phyloP scores from a whole-genome alignment of 1,140 invertebrate species.

The Lamellibrachia luymesi region DNA sequence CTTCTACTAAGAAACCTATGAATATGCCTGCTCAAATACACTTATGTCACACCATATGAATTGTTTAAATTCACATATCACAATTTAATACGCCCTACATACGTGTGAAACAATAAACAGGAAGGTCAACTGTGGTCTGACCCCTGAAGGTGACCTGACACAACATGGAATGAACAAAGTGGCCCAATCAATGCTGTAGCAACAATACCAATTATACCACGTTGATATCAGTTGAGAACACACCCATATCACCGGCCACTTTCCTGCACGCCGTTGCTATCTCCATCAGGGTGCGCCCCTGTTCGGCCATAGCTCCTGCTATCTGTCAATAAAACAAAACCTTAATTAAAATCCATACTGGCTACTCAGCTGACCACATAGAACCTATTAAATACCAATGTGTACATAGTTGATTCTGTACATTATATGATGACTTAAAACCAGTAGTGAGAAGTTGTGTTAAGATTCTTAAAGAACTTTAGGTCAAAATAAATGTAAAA shows the following conservation, averaged over 20 bases:
- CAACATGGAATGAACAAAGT: too few species aligned
- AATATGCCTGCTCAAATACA: too few species aligned
- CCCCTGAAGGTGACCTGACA: too few species aligned
- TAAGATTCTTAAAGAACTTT: too few species aligned
- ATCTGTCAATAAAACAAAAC: conserved; percentile 57
- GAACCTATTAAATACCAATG: background rate
- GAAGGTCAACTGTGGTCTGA: too few species aligned
- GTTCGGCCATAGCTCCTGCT: conserved; percentile 71
- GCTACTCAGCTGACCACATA: background rate
- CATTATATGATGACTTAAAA: too few species aligned
- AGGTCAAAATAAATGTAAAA: too few species aligned
- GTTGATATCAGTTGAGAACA: background rate
- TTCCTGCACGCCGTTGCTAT: conserved; percentile 48
- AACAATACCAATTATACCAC: background rate
- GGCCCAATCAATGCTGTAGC: background rate
- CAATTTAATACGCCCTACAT: too few species aligned
- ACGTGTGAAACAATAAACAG: too few species aligned
- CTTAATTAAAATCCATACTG: background rate
- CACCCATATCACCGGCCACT: conserved; percentile 49
- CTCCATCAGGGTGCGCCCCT: conserved; percentile 62
- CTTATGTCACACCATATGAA: too few species aligned
- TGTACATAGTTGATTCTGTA: background rate
- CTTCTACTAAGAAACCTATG: too few species aligned
- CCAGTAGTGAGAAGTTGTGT: background rate
- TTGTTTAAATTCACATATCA: too few species aligned